Evolutionary conservation across 2,797 vertebrate genomes (phyloP), one percentile per base, ranked within the genome.

Genomic region (Pachyuromys duprasi): DNA sequence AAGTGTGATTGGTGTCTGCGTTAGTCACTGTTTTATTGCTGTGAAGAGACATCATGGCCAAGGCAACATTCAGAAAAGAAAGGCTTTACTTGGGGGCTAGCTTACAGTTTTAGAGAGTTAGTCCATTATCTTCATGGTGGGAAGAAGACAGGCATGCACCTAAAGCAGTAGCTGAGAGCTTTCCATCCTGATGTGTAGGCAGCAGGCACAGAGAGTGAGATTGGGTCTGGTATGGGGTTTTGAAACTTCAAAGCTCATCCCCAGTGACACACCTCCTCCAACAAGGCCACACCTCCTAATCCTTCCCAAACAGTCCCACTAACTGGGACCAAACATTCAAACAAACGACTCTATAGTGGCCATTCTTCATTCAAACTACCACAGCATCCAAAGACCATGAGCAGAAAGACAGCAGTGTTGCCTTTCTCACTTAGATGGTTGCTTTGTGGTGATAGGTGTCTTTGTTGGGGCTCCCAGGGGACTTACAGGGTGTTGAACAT

Each of bases 401-500:
- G 17, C 53, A 45, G 55, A n/a, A 67, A 57, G 2, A 24, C 14
- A 57, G 22, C 0, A 5, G 2, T 72, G 78, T 36, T n/a, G 12
- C 53, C 80, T 60, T 81, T 18, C 49, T 62, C 57, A 55, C 63
- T 91, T 36, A 18, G 22, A 12, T 26, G 42, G 15, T 49, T 72
- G 42, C 14, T 28, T 57, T 57, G 14, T 75, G 26, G n/a, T 67
- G 17, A 36, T 45, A 3, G 31, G 6, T 28, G 17, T 36, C 76
- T 39, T 82, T 60, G 33, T 36, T 39, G 90, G 45, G 42, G n/a
- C 8, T 45, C 14, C 12, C 14, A 3, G 74, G 18, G 5, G 26
- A 3, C 9, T 49, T 69, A 36, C 13, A 5, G 13, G 2, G 1
- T 4, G 7, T 39, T 2, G 8, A 13, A 15, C 7, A 39, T 55